phyloP scores from a whole-genome alignment of 2,797 vertebrate genomes.

The Crenuchus spilurus region DNA sequence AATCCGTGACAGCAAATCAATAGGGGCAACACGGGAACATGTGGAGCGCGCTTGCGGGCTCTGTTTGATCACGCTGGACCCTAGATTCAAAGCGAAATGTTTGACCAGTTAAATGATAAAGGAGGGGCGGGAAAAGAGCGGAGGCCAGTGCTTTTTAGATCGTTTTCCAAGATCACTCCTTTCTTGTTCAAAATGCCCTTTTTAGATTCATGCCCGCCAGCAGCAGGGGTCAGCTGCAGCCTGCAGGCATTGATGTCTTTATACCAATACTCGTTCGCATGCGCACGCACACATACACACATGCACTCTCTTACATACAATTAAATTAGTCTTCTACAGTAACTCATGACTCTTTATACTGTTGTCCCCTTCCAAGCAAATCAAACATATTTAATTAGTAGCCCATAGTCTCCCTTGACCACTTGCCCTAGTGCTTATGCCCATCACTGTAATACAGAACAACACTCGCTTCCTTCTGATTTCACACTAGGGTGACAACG shows the following conservation, averaged over 20 bases:
- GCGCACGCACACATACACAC: neutral
- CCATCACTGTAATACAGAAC: neutral
- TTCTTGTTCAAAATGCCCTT: slow-evolving; percentile 74
- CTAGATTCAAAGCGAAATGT: slow-evolving; percentile 56
- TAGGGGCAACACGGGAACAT: slow-evolving; percentile 42
- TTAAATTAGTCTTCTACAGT: slow-evolving; percentile 55
- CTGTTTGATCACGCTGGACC: slow-evolving; percentile 48
- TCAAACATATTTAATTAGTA: slow-evolving; percentile 29
- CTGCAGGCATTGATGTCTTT: slow-evolving; percentile 54
- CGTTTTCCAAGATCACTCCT: slow-evolving; percentile 36
- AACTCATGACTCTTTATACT: slow-evolving; percentile 23
- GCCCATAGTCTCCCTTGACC: slow-evolving; percentile 27
- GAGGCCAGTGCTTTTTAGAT: slow-evolving; percentile 48
- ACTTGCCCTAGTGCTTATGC: slow-evolving; percentile 25
- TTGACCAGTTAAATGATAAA: slow-evolving; percentile 54
- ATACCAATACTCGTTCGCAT: slow-evolving; percentile 29
- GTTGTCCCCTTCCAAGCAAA: slow-evolving; percentile 7
- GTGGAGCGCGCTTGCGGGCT: slow-evolving; percentile 48
- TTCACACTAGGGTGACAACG: slow-evolving; percentile 25
- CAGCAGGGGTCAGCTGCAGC: slow-evolving; percentile 61
- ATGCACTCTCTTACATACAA: slow-evolving; percentile 19
- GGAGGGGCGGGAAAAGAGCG: slow-evolving; percentile 40
- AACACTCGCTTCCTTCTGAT: slow-evolving; percentile 26
- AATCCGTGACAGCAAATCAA: slow-evolving; percentile 55
- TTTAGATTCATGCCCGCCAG: slow-evolving; percentile 57